Percentiles rank a stretch among this genome's conserved stretches.
These are phyloP conservation scores for Rhodinocichla rosea DNA, from an alignment of 2,113 vertebrate species.

Conservation along the genomic window DNA sequence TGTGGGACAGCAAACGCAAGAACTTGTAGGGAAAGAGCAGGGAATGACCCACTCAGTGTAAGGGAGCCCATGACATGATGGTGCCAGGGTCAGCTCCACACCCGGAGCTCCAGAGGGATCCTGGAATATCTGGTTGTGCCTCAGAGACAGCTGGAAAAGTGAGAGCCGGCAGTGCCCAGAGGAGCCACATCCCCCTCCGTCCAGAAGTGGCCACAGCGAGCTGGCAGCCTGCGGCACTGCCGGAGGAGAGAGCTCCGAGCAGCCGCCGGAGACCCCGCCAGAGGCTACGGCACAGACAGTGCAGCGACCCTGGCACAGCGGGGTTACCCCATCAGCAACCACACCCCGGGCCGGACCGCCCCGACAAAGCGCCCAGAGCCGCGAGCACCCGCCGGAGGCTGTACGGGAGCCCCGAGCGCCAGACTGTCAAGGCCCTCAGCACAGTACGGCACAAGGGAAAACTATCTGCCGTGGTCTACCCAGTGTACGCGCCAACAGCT, in stretches of 20 bases:
- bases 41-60: rapidly evolving
- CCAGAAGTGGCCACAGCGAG: neutral
- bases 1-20: neutral
- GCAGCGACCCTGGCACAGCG: neutral
- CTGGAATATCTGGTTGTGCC: neutral
- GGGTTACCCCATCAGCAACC: neutral
- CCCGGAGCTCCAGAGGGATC: neutral
- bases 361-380: neutral
- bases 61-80: rapidly evolving
- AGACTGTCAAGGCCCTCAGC: neutral
- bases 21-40: neutral
- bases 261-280: neutral
- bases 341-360: neutral
- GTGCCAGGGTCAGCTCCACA: neutral
- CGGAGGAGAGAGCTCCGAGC: neutral
- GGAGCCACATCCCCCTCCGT: neutral
- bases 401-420: neutral
- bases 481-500: rapidly evolving
- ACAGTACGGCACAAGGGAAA: neutral
- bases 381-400: rapidly evolving
- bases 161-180: neutral
- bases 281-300: neutral
- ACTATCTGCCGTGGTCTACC: neutral
- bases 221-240: neutral
- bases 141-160: neutral